Evolutionary conservation across 1,140 invertebrate species (phyloP).

Genomic region (Armadillidium nasatum): DNA sequence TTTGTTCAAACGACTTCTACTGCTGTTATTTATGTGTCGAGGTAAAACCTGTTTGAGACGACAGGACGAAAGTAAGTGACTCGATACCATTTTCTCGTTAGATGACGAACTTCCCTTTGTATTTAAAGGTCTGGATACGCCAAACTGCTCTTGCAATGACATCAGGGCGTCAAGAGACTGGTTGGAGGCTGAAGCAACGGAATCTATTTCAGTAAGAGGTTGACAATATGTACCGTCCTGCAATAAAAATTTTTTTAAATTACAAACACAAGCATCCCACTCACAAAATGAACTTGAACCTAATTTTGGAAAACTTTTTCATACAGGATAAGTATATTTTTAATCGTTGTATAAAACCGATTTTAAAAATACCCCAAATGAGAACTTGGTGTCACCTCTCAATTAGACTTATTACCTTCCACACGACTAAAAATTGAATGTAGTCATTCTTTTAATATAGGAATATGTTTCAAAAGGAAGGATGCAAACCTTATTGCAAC

Average conservation of each 20-base stretch:
- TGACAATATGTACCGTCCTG: not conserved
- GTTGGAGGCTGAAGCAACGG: not conserved
- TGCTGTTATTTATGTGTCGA: not conserved
- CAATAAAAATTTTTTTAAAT: not conserved
- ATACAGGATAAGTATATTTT: too few relatives aligned
- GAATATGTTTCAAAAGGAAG: too few relatives aligned
- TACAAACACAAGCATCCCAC: not conserved
- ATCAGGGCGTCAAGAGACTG: not conserved
- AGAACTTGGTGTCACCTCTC: too few relatives aligned
- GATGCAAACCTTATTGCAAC: too few relatives aligned
- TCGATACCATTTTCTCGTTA: not conserved
- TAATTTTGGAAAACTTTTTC: too few relatives aligned
- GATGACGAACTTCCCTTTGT: not conserved
- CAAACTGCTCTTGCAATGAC: constrained; percentile 1
- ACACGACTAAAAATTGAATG: too few relatives aligned
- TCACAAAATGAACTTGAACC: too few relatives aligned
- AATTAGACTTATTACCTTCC: too few relatives aligned
- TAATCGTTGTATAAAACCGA: too few relatives aligned
- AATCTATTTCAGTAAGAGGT: not conserved
- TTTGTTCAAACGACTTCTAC: not conserved
- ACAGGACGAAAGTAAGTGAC: not conserved
- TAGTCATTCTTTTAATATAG: too few relatives aligned
- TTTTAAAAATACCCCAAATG: too few relatives aligned
- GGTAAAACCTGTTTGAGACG: not conserved
- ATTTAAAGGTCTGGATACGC: not conserved